Conservation (phyloP, 2,797 vertebrate species). For the Hozukius guyotensis region DNA sequence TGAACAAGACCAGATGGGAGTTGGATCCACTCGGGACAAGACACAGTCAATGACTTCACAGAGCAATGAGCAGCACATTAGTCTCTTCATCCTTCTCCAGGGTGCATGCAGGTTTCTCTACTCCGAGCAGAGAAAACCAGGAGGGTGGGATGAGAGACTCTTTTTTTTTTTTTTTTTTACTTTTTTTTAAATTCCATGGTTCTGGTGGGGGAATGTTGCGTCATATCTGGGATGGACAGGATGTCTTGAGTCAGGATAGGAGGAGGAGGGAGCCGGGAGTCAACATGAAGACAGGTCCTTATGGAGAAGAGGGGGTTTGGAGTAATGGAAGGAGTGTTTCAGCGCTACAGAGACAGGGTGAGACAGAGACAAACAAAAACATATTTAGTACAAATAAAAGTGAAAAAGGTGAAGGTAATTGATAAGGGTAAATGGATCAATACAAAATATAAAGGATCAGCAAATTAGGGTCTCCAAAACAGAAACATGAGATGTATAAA, state of each 20-base stretch:
- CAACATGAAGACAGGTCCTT: slow-evolving; percentile 79
- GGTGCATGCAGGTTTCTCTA: slow-evolving; percentile 77
- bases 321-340: slow-evolving; percentile 77
- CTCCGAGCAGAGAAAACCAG: slow-evolving; percentile 59
- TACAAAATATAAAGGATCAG: slow-evolving; percentile 32
- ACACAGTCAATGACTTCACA: slow-evolving; percentile 62
- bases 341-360: slow-evolving; percentile 83
- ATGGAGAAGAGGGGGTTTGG: slow-evolving; percentile 75
- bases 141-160: slow-evolving; percentile 57
- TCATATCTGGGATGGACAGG: slow-evolving; percentile 77
- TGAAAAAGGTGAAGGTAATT: slow-evolving; percentile 34
- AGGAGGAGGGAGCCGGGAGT: slow-evolving; percentile 64
- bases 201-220: slow-evolving; percentile 68
- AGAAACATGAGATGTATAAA: background rate
- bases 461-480: slow-evolving; percentile 5
- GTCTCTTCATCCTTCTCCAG: slow-evolving; percentile 66
- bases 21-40: slow-evolving; percentile 49
- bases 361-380: slow-evolving; percentile 74
- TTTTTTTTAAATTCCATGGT: slow-evolving; percentile 48
- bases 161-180: background rate
- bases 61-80: slow-evolving; percentile 65
- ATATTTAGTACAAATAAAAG: slow-evolving; percentile 61
- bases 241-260: slow-evolving; percentile 73
- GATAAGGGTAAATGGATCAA: slow-evolving; percentile 16
- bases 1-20: slow-evolving; percentile 50